These are phyloP conservation scores for Callyntrura sp. DNA, from an alignment of 2,888 invertebrate genomes.

Conservation along the genomic window DNA sequence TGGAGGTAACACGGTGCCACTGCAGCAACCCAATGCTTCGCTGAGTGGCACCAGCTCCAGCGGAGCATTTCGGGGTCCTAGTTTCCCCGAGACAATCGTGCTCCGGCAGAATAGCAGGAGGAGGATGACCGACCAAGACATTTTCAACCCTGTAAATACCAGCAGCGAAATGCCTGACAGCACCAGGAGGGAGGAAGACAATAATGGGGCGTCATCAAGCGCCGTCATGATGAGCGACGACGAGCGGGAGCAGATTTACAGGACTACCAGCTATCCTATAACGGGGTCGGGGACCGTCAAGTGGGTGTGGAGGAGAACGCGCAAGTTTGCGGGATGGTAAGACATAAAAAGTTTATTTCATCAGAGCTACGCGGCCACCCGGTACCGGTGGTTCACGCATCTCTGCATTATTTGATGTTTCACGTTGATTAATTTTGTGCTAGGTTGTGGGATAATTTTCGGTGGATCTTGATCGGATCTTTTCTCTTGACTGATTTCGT, in stretches of 20 bases:
- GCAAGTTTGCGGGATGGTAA: slow-evolving; percentile 33
- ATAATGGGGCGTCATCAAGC: not conserved
- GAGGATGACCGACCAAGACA: not conserved
- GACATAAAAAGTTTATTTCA: no score
- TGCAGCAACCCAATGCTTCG: not conserved
- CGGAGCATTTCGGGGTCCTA: no score
- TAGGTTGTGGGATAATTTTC: slow-evolving; percentile 51
- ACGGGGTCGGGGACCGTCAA: not conserved
- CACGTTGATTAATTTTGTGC: no score
- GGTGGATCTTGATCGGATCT: slow-evolving; percentile 49
- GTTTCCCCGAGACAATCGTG: not conserved
- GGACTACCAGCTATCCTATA: slow-evolving; percentile 31
- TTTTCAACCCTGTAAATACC: not conserved
- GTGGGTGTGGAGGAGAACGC: not conserved
- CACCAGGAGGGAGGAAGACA: slow-evolving; percentile 10
- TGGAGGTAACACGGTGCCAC: not conserved
- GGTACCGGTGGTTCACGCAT: no score
- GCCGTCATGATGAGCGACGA: not conserved
- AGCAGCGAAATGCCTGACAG: not conserved
- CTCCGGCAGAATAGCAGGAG: not conserved
- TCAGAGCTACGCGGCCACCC: no score
- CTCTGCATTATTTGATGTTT: no score
- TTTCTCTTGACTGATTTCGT: slow-evolving; percentile 64
- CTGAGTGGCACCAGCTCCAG: not conserved
- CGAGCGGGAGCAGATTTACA: slow-evolving; percentile 50